Base-by-base conservation (phyloP, 1,140 invertebrate genomes). In the Drosophila pachea region DNA sequence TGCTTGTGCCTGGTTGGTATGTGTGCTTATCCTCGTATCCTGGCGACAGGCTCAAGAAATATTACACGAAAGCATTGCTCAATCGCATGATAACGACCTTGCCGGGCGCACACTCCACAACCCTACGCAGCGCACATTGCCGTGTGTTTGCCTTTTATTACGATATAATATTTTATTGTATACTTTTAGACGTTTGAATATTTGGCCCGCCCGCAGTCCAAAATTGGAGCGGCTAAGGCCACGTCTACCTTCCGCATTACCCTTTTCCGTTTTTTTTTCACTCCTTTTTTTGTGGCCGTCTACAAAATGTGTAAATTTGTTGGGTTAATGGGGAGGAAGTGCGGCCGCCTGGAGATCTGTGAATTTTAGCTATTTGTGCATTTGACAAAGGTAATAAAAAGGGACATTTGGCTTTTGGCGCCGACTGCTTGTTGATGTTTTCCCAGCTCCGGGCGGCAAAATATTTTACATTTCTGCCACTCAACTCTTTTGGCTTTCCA, bases 361-460 rank as follows among this genome's bases (percentile, higher is more conserved):
- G 78, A 71, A 78, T 83, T 83, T 82, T 45, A 74, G 78, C 81
- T 83, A 84, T 83, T 84, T 83, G 81, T 83, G 79, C 73, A 81
- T 83, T 86, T 83, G 79, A 84, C 79, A 83, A 83, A 83, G 79
- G 76, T 83, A 83, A 83, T 83, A 86, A 83, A 83, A 86, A 69
- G 68, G 73, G 73, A 67, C 76, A 58, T 79, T 86, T 79, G 81
- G 76, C 76, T 81, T 81, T 83, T 71, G 78, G 71, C 69, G 61
- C 45, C 65, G 55, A 58, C 53, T 75, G 67, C 60, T 78, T 83
- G 78, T 84, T 82, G 78, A 84, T 78, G 68, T 56, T 66, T 59
- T 35, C 48, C 36, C 14, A 66, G 53, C 68, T 59, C 53, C 48
- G 29, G 62, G 68, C 68, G 58, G 55, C 47, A 33, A 59, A 65